Evolutionary conservation across 2,888 invertebrate genomes (phyloP).

Genomic region (Acleris sparsana): DNA sequence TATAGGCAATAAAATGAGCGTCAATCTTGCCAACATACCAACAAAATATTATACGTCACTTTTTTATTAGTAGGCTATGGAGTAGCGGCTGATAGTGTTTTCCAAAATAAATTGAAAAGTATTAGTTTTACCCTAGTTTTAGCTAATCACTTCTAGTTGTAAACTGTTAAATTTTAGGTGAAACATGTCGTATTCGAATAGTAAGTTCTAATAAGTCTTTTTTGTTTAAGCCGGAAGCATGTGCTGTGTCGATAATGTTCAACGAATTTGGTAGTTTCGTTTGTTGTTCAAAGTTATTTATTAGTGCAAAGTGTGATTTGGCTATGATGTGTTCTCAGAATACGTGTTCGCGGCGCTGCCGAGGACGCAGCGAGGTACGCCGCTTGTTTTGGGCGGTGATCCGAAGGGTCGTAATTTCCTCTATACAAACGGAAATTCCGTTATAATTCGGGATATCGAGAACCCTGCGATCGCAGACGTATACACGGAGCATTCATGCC

Average conservation of each 20-base stretch:
- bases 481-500: constrained; percentile 98
- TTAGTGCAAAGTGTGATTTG: constrained; percentile 35
- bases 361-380: constrained; percentile 96
- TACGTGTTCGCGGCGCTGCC: constrained; percentile 97
- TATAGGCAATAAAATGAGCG: constrained; percentile 62
- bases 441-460: constrained; percentile 98
- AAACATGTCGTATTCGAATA: constrained; percentile 78
- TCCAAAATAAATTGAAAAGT: constrained; percentile 67
- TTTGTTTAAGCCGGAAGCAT: constrained; percentile 47
- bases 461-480: constrained; percentile 97
- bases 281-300: constrained; percentile 30
- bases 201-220: constrained; percentile 62
- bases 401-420: constrained; percentile 98
- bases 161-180: constrained; percentile 60
- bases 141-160: constrained; percentile 55
- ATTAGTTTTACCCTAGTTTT: constrained; percentile 59
- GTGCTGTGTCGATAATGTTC: constrained; percentile 38
- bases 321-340: constrained; percentile 80
- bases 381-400: constrained; percentile 96
- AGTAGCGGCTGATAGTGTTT: constrained; percentile 77
- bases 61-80: constrained; percentile 66
- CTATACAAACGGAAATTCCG: constrained; percentile 98
- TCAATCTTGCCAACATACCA: constrained; percentile 56
- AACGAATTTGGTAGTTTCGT: constrained; percentile 27
- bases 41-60: constrained; percentile 68